A percentile compares a stretch with the other conserved stretches of the same genome.
Evolutionary conservation across 2,888 invertebrate species (phyloP).

Genomic region (Metallyticus violacea): DNA sequence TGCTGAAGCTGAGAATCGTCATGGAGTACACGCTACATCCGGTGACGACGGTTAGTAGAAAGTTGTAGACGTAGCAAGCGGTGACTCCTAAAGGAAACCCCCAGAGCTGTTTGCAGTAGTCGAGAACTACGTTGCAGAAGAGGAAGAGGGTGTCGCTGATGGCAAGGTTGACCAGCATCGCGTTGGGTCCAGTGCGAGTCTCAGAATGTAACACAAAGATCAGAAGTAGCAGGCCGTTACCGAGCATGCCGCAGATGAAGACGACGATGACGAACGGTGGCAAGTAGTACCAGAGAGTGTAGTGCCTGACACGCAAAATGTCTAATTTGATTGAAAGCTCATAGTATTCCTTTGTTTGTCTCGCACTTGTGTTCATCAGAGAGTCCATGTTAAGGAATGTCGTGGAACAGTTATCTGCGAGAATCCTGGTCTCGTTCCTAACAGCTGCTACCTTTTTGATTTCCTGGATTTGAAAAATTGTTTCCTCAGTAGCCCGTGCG

Average conservation of each 20-base stretch:
- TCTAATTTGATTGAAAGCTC: background rate
- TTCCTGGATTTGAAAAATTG: background rate
- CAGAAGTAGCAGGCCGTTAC: background rate
- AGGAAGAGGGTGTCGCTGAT: background rate
- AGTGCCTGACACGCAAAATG: background rate
- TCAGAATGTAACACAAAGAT: background rate
- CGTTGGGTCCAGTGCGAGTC: background rate
- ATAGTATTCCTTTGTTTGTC: background rate
- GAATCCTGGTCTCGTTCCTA: background rate
- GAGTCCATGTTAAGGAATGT: background rate
- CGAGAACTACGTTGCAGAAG: background rate
- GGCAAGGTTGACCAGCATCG: background rate
- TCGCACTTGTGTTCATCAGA: background rate
- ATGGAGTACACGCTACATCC: background rate
- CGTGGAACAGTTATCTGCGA: background rate
- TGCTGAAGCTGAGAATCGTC: background rate
- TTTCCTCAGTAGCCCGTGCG: background rate
- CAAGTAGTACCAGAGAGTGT: background rate
- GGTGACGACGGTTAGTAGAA: background rate
- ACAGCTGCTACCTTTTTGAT: background rate
- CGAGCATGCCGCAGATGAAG: background rate
- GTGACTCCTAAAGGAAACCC: background rate
- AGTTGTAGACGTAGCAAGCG: background rate
- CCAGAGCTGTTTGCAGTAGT: background rate
- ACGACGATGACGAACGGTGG: background rate